phyloP scores from a whole-genome alignment of 1,140 invertebrate genomes.

The Atta cephalotes region DNA sequence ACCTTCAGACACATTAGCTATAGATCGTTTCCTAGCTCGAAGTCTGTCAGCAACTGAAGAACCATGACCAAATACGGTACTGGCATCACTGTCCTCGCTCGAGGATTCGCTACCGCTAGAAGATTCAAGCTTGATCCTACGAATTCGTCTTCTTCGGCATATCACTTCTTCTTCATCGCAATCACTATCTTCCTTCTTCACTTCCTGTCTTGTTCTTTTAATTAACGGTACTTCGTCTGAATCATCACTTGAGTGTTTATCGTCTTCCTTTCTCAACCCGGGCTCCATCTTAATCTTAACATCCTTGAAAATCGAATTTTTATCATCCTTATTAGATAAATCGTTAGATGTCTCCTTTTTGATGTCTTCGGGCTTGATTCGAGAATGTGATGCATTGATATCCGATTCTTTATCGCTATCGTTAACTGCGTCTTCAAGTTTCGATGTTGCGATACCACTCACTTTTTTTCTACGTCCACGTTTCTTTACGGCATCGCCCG shows the following conservation, averaged over 20 bases:
- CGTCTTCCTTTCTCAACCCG: slow-evolving; percentile 57
- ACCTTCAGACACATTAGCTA: slow-evolving; percentile 70
- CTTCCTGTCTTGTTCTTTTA: slow-evolving; percentile 76
- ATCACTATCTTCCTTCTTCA: slow-evolving; percentile 79
- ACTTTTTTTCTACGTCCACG: slow-evolving; percentile 86
- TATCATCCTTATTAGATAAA: slow-evolving; percentile 48
- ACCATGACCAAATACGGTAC: slow-evolving; percentile 73
- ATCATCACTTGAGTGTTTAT: slow-evolving; percentile 78
- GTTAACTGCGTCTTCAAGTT: slow-evolving; percentile 66
- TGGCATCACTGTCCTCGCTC: slow-evolving; percentile 81
- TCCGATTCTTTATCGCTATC: slow-evolving; percentile 70
- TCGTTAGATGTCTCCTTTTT: slow-evolving; percentile 77
- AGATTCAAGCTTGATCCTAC: slow-evolving; percentile 82
- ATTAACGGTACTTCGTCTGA: slow-evolving; percentile 83
- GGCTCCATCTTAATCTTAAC: slow-evolving; percentile 69
- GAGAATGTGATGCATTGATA: slow-evolving; percentile 34
- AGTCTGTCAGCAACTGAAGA: slow-evolving; percentile 83
- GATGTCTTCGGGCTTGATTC: slow-evolving; percentile 79
- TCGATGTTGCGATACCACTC: slow-evolving; percentile 65
- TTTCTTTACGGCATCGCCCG: slow-evolving; percentile 87
- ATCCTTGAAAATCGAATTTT: slow-evolving; percentile 30
- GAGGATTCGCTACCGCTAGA: slow-evolving; percentile 82
- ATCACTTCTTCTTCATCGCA: slow-evolving; percentile 82
- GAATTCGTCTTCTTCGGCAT: slow-evolving; percentile 74
- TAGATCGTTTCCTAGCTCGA: slow-evolving; percentile 80